Conservation (phyloP, 37 sponge, comb jelly and placozoan genomes). For the Oscarella lobularis region DNA sequence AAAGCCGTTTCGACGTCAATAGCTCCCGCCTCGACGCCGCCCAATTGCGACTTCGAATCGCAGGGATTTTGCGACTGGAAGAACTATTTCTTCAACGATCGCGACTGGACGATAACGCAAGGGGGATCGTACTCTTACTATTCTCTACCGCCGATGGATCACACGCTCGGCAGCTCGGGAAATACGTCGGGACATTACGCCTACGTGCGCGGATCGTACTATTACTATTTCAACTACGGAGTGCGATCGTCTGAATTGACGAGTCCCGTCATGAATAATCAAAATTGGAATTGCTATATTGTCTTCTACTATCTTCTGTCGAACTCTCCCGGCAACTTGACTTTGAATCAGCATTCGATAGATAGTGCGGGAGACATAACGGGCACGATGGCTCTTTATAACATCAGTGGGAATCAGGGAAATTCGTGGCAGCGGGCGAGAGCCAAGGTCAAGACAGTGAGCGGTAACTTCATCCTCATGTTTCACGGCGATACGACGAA, state of each 20-base stretch:
- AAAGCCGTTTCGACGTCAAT: background rate
- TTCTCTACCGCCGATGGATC: background rate
- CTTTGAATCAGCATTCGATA: background rate
- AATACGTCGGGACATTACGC: background rate
- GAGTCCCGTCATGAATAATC: background rate
- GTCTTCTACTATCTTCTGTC: background rate
- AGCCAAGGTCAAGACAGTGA: background rate
- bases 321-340: background rate
- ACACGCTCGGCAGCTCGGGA: background rate
- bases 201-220: background rate
- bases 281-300: background rate
- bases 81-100: background rate
- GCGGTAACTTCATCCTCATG: background rate
- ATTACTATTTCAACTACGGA: background rate
- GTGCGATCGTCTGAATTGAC: too few species aligned
- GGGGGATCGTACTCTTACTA: background rate
- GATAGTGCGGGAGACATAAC: background rate
- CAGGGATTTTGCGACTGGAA: background rate
- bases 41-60: background rate
- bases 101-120: background rate
- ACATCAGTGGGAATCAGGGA: background rate
- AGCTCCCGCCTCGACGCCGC: background rate
- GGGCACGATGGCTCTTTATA: background rate
- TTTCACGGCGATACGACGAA: background rate
- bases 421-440: background rate